Evolutionary conservation across 2,797 vertebrate genomes (phyloP).

Genomic region (Macrochelys suwanniensis): DNA sequence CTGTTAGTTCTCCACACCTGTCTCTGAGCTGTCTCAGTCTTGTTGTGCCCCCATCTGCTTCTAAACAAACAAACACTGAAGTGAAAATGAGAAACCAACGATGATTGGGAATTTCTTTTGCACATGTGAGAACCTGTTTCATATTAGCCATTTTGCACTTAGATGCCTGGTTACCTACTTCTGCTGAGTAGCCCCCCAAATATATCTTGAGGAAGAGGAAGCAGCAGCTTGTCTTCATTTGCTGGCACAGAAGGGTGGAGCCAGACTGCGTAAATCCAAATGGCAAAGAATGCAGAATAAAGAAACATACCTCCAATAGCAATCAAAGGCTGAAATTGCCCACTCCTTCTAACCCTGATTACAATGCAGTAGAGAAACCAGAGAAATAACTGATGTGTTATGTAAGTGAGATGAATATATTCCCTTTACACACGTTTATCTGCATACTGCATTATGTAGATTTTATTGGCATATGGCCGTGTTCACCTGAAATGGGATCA

Average conservation of each 20-base stretch:
- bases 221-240: background rate
- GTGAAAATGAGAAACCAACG: background rate
- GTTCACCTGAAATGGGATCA: background rate
- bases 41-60: fast-evolving
- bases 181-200: background rate
- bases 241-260: background rate
- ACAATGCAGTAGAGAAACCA: background rate
- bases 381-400: background rate
- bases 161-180: background rate
- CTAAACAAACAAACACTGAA: background rate
- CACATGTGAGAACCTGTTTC: background rate
- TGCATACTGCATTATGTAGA: background rate
- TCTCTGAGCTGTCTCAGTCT: background rate
- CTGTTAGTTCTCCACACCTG: background rate
- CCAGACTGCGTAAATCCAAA: background rate
- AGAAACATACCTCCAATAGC: background rate
- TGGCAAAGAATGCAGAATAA: background rate
- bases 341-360: background rate
- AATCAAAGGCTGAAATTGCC: background rate
- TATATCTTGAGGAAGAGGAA: background rate
- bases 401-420: background rate
- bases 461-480: background rate
- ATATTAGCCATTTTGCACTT: background rate
- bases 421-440: background rate
- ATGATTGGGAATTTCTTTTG: fast-evolving